These are phyloP conservation scores for Bombus soroeensis DNA, from an alignment of 1,140 invertebrate species.

Conservation along the genomic window DNA sequence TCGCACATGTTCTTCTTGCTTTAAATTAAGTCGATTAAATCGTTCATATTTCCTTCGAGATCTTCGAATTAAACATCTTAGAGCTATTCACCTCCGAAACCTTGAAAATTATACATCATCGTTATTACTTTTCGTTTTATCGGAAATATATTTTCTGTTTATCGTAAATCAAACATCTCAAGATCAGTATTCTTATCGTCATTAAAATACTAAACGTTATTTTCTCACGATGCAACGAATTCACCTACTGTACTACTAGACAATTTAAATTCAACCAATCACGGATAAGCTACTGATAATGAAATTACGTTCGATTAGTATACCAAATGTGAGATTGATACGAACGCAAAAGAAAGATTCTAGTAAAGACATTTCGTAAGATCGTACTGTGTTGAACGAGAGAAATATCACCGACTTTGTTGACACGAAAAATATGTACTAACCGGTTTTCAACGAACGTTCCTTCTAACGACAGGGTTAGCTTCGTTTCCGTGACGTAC, in stretches of 20 bases:
- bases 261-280: conserved; percentile 34
- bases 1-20: conserved; percentile 70
- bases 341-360: not conserved
- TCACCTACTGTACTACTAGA: not conserved
- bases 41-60: not conserved
- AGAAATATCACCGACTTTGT: not conserved
- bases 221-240: not conserved
- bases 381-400: not conserved
- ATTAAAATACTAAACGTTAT: not conserved
- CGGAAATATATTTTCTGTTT: not conserved
- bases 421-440: conserved; percentile 16
- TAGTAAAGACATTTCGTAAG: not conserved
- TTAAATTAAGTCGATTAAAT: not conserved
- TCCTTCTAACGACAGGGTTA: conserved; percentile 4
- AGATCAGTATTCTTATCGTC: not conserved
- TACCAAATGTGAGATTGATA: not conserved
- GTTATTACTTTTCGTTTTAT: not conserved
- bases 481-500: conserved; percentile 18
- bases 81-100: not conserved
- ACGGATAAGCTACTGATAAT: not conserved
- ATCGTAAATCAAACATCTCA: not conserved
- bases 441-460: conserved; percentile 13
- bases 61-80: not conserved
- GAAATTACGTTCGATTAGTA: not conserved
- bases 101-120: not conserved